phyloP scores from a whole-genome alignment of 23 tunicate genomes.

The Trididemnum nubilum region DNA sequence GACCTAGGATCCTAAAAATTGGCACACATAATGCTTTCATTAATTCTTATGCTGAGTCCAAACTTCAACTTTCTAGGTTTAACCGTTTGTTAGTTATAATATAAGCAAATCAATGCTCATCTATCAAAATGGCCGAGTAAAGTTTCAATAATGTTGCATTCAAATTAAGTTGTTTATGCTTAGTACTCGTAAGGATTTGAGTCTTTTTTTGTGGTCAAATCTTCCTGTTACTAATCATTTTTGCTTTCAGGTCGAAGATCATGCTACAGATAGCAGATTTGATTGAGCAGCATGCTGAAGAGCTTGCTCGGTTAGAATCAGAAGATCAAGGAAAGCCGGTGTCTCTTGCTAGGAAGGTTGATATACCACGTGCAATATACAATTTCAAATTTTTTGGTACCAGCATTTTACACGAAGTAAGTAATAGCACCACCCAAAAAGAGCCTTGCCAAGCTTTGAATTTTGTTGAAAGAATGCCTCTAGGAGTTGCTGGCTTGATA shows the following conservation, averaged over 20 bases:
- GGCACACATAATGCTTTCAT: too few relatives aligned
- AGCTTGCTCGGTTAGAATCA: constrained; percentile 73
- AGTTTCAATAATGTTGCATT: too few relatives aligned
- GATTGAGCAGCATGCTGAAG: constrained; percentile 56
- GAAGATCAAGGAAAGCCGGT: constrained; percentile 94
- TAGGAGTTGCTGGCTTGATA: constrained; percentile 93
- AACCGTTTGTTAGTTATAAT: too few relatives aligned
- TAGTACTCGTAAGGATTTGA: too few relatives aligned
- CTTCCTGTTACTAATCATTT: not conserved
- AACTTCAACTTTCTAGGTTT: too few relatives aligned
- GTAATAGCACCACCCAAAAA: constrained; percentile 22
- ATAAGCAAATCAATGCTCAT: too few relatives aligned
- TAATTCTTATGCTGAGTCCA: too few relatives aligned
- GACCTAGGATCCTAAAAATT: too few relatives aligned
- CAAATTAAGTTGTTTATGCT: too few relatives aligned
- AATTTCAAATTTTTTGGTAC: constrained; percentile 91
- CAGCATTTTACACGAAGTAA: constrained; percentile 41
- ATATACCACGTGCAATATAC: constrained; percentile 76
- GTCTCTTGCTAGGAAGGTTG: constrained; percentile 57
- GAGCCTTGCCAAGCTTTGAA: constrained; percentile 28
- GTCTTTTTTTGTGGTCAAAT: too few relatives aligned
- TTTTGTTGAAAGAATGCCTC: constrained; percentile 70
- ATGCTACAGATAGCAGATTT: constrained; percentile 84
- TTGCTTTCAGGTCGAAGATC: constrained; percentile 46
- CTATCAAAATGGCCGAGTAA: too few relatives aligned